phyloP scores from a whole-genome alignment of 2,797 vertebrate genomes.

The Halcyon leucocephala region DNA sequence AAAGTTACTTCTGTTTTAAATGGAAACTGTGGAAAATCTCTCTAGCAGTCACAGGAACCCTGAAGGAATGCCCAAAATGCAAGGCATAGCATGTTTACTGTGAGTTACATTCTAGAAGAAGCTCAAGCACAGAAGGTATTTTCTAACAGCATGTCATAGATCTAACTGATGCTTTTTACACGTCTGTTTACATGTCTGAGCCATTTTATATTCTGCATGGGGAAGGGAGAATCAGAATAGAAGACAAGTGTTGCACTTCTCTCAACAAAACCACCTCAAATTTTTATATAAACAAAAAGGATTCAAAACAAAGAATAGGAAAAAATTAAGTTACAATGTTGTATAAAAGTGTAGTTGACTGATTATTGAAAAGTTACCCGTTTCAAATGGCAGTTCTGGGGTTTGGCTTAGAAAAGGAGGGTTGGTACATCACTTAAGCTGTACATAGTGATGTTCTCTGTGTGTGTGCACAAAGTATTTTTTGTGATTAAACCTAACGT shows the following conservation, averaged over 20 bases:
- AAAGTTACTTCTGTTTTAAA: background rate
- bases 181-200: background rate
- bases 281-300: background rate
- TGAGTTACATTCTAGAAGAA: background rate
- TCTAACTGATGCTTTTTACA: background rate
- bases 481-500: background rate
- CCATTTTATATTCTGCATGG: background rate
- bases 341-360: background rate
- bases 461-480: background rate
- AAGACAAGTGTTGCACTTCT: background rate
- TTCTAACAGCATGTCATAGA: background rate
- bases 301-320: background rate
- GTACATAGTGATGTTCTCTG: background rate
- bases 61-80: background rate
- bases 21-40: background rate
- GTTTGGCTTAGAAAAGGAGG: background rate
- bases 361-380: background rate
- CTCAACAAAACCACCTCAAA: background rate
- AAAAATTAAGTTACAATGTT: background rate
- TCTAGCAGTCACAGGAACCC: background rate
- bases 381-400: background rate
- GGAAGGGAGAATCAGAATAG: background rate
- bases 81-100: background rate
- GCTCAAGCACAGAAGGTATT: background rate
- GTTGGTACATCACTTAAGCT: background rate